Conservation (phyloP, 2,113 vertebrate genomes). For the Ivindomyrus marchei region DNA sequence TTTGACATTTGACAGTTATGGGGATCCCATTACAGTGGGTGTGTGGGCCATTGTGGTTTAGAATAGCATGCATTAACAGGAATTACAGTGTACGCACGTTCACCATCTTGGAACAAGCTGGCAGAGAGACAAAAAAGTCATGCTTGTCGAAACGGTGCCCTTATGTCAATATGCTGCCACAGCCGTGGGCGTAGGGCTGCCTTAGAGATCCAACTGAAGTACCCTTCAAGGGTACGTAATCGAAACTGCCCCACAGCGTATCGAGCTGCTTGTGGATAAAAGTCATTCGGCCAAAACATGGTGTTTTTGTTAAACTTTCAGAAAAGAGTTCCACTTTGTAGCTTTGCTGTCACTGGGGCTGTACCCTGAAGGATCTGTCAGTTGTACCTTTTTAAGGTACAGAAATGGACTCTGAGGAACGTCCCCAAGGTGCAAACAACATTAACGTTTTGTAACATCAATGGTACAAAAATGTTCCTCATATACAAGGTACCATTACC, state of each 20-base stretch:
- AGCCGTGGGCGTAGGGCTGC: neutral
- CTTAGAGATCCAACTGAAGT: neutral
- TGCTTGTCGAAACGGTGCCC: neutral
- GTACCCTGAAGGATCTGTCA: no score
- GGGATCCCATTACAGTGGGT: constrained; percentile 1
- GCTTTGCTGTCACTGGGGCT: no score
- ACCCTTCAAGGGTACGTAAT: neutral
- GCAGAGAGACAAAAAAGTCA: neutral
- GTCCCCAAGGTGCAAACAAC: no score
- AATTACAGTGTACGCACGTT: neutral
- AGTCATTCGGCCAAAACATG: neutral
- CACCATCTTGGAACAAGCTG: neutral
- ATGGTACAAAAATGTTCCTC: neutral
- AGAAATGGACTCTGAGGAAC: no score
- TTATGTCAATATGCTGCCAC: neutral
- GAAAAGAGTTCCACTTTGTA: neutral
- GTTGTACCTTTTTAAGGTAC: no score
- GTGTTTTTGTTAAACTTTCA: neutral
- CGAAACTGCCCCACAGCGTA: neutral
- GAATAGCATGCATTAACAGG: neutral
- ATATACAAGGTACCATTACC: neutral
- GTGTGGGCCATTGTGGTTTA: neutral
- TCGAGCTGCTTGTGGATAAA: neutral
- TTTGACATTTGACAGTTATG: neutral
- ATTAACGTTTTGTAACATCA: no score